phyloP scores from a whole-genome alignment of 2,888 invertebrate genomes.

The Leptinotarsa juncta region DNA sequence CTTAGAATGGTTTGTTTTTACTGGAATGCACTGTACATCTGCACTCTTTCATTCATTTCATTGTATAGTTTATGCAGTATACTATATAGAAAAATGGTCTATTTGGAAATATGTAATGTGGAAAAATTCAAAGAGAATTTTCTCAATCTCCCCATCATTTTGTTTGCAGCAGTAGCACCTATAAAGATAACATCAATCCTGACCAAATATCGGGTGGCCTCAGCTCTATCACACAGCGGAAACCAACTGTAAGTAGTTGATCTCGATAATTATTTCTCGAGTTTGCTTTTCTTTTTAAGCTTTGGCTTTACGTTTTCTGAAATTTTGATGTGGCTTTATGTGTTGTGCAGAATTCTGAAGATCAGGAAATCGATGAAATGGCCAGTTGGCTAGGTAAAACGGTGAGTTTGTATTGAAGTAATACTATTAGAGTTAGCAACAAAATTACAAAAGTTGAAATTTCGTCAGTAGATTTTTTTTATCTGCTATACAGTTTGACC shows the following conservation, averaged over 20 bases:
- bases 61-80: too few species aligned
- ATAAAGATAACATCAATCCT: conserved; percentile 72
- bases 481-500: too few species aligned
- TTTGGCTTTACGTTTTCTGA: conserved; percentile 56
- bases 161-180: conserved; percentile 68
- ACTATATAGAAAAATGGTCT: too few species aligned
- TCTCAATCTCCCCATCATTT: conserved; percentile 6
- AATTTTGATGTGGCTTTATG: conserved; percentile 57
- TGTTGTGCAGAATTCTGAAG: conserved; percentile 70
- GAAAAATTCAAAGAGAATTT: too few species aligned
- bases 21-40: too few species aligned
- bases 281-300: conserved; percentile 49
- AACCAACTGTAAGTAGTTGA: conserved; percentile 62
- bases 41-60: too few species aligned
- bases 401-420: conserved; percentile 69
- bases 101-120: too few species aligned
- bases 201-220: conserved; percentile 67
- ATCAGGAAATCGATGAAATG: conserved; percentile 93
- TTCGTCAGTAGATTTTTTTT: too few species aligned
- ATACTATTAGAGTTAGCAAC: too few species aligned
- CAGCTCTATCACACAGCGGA: conserved; percentile 64
- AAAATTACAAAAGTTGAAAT: too few species aligned
- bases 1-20: too few species aligned
- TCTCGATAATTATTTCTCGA: conserved; percentile 40
- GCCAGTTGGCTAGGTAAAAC: conserved; percentile 91